Evolutionary conservation across 2,797 vertebrate genomes (phyloP).

Genomic region (Melanotaenia maccullochi): DNA sequence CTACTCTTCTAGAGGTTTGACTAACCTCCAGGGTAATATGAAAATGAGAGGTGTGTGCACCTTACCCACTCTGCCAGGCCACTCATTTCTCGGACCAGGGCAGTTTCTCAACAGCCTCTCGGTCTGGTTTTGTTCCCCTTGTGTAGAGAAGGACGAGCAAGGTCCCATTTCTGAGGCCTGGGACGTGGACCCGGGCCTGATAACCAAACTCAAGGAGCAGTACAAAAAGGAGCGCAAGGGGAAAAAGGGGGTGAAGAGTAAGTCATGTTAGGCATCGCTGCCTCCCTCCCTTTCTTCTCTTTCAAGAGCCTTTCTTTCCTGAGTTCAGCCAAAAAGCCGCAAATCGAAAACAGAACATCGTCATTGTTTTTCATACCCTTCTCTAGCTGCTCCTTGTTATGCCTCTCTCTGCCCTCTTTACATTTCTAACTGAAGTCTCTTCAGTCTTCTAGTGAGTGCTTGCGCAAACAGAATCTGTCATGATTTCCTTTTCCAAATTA

Average conservation of each 20-base stretch:
- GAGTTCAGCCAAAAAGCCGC: conserved; percentile 63
- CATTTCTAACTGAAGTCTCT: conserved; percentile 54
- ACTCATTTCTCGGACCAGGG: conserved; percentile 39
- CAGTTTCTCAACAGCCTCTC: conserved; percentile 77
- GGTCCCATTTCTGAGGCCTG: conserved; percentile 96
- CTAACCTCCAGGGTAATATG: conserved; percentile 38
- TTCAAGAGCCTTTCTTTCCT: conserved; percentile 67
- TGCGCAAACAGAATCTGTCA: conserved; percentile 16
- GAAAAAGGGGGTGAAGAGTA: conserved; percentile 99
- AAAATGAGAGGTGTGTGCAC: conserved; percentile 20
- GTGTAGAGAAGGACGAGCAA: conserved; percentile 99
- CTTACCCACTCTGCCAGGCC: conserved; percentile 31
- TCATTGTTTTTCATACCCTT: conserved; percentile 70
- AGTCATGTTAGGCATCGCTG: conserved; percentile 89
- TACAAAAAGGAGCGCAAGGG: conserved; percentile 99
- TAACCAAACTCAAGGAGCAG: conserved; percentile 99
- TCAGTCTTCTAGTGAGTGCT: conserved; percentile 30
- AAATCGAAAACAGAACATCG: conserved; percentile 56
- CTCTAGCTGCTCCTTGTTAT: conserved; percentile 78
- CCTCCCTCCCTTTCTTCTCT: conserved; percentile 76
- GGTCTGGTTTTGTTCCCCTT: conserved; percentile 91
- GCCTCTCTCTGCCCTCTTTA: conserved; percentile 82
- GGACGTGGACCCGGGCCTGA: conserved; percentile 99
- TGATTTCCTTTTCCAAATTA: conserved; percentile 22
- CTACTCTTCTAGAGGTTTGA: conserved; percentile 35